Conservation (phyloP, 2,113 vertebrate species). For the Psittacara wagleri region DNA sequence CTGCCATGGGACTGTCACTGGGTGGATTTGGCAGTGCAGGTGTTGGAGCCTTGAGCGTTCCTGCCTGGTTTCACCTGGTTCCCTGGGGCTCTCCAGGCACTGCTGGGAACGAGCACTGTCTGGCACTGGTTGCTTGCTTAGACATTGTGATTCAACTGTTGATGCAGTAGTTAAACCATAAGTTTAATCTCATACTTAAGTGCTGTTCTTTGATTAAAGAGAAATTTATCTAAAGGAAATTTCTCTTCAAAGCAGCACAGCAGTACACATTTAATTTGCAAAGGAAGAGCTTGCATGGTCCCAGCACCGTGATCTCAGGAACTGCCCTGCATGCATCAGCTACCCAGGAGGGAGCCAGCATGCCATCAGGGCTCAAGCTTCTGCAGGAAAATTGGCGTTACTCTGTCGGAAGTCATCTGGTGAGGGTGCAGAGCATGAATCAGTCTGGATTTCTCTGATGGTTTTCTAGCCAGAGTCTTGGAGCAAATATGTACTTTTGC, state of each 20-base stretch:
- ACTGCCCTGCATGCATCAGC: not conserved
- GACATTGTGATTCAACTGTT: not conserved
- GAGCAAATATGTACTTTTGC: conserved; percentile 25
- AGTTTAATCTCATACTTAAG: not conserved
- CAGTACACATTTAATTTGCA: not conserved
- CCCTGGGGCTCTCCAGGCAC: not conserved
- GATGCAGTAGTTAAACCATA: not conserved
- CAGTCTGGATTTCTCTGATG: conserved; percentile 7
- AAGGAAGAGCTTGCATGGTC: not conserved
- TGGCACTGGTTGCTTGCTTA: conserved; percentile 17
- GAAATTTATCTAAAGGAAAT: not conserved
- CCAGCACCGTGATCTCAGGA: not conserved
- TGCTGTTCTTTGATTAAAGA: not conserved
- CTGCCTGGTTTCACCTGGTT: not conserved
- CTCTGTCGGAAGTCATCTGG: not conserved
- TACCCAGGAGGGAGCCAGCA: not conserved
- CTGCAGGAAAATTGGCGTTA: not conserved
- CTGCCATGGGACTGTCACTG: not conserved
- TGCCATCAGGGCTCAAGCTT: not conserved
- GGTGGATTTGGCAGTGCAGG: not conserved
- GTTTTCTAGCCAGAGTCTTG: conserved; percentile 15
- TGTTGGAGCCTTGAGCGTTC: not conserved
- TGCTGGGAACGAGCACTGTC: not conserved
- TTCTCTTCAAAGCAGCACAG: not conserved
- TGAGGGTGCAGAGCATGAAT: conserved; percentile 6